A percentile compares a stretch with the other conserved stretches of the same genome.
Evolutionary conservation across 92 coral and sea anemone species (phyloP).

Genomic region (Diadumene lineata): DNA sequence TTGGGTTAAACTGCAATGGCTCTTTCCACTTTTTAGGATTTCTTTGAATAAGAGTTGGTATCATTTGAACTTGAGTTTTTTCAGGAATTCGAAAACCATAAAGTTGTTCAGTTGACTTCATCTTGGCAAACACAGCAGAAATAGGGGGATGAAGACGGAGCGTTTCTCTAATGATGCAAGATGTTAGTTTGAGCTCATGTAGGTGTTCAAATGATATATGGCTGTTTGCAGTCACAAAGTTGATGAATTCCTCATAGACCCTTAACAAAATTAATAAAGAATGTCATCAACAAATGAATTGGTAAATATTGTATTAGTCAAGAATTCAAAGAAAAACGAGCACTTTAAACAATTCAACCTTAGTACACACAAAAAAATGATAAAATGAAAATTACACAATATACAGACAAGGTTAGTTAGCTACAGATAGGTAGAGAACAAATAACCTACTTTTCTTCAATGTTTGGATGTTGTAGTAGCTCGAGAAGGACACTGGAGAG

Average conservation of each 20-base stretch:
- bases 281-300: too few relatives aligned
- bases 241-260: conserved; percentile 60
- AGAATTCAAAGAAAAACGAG: too few relatives aligned
- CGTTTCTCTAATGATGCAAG: conserved; percentile 70
- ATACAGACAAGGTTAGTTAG: too few relatives aligned
- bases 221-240: conserved; percentile 43
- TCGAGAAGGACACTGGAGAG: conserved; percentile 57
- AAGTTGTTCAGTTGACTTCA: conserved; percentile 45
- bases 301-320: too few relatives aligned
- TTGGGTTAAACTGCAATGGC: conserved; percentile 76
- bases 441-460: conserved; percentile 60
- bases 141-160: conserved; percentile 84
- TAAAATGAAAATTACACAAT: too few relatives aligned
- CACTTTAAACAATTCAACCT: too few relatives aligned
- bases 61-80: conserved; percentile 56
- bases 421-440: too few relatives aligned
- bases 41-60: conserved; percentile 52
- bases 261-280: conserved; percentile 43
- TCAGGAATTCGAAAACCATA: conserved; percentile 60
- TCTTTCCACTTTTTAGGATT: conserved; percentile 60
- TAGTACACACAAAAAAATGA: too few relatives aligned
- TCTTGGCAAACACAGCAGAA: conserved; percentile 42
- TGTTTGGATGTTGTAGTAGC: conserved; percentile 54
- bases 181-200: conserved; percentile 41
- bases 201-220: conserved; percentile 55